Evolutionary conservation across 1,140 invertebrate genomes (phyloP), one percentile per base, ranked within the genome.

Genomic region (Paraescarpia echinospica): DNA sequence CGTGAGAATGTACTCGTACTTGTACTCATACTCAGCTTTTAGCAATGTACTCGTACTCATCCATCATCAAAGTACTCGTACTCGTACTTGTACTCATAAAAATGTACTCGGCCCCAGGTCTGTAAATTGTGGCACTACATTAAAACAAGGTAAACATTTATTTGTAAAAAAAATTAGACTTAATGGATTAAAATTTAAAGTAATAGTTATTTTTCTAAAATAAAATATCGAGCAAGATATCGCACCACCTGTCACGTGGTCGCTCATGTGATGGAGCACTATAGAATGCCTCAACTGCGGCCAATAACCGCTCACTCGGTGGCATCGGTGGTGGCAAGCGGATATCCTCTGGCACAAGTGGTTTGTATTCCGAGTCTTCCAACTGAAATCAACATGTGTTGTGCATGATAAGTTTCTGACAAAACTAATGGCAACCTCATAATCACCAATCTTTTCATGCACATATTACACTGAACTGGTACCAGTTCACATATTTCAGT

Each of bases 251-350:
- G 96, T 99, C 99, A 94, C 98, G 96, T 0, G 99, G 98, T 93
- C 98, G 97, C 94, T 99, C 98, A 95, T 99, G 98, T 93, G 98
- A 98, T 22, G 99, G 98, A 48, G 98, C 97, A 18, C 98, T 97
- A 96, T 99, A 99, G 96, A 99, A 99, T 1, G 98, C 98, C 95
- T 99, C 99, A 0, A 99, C 98, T 89, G 99, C 99, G 89, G 98
- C 97, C 34, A 99, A 96, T 34, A 99, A 96, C 91, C 98, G 96
- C 91, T 99, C 99, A 95, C 97, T 99, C 27, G 99, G 98, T 35
- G 98, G 98, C 93, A 98, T 98, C 27, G 99, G 98, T 33, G 98
- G 98, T 89, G 99, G 99, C 91, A 99, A 96, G 89, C 98, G 97
- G 93, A 99, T 98, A 33, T 97, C 97, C 92, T 98, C 97, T 0